Conservation (phyloP, 2,797 vertebrate species). For the Chloroceryle inda region DNA sequence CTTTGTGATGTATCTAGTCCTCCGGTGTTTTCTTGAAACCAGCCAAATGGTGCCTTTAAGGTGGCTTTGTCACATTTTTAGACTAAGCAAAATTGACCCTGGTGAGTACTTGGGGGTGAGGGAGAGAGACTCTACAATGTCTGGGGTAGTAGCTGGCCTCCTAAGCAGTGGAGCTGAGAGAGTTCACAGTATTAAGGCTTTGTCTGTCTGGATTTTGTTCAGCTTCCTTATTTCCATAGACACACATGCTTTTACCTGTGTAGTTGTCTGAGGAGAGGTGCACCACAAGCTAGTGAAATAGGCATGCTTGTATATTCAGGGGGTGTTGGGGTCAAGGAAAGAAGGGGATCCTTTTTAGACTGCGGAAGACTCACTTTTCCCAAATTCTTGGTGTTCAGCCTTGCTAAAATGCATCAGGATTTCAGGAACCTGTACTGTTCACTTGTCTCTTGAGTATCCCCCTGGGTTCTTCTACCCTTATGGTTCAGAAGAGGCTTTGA, state of each 20-base stretch:
- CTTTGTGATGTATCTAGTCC: background rate
- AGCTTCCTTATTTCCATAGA: background rate
- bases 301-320: background rate
- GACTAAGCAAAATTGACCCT: background rate
- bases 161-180: background rate
- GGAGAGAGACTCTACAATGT: background rate
- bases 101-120: background rate
- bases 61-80: background rate
- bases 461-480: background rate
- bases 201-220: background rate
- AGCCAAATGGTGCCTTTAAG: background rate
- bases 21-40: conserved; percentile 4
- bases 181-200: background rate
- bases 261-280: background rate
- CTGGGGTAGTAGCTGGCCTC: background rate
- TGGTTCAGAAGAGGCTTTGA: background rate
- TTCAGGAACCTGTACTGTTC: background rate
- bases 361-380: background rate
- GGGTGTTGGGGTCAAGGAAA: background rate
- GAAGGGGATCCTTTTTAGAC: background rate
- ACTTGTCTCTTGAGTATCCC: background rate
- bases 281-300: background rate
- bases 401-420: background rate
- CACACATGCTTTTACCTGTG: accelerated
- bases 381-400: background rate